phyloP scores from a whole-genome alignment of 2,113 vertebrate genomes.

The Zootoca vivipara region DNA sequence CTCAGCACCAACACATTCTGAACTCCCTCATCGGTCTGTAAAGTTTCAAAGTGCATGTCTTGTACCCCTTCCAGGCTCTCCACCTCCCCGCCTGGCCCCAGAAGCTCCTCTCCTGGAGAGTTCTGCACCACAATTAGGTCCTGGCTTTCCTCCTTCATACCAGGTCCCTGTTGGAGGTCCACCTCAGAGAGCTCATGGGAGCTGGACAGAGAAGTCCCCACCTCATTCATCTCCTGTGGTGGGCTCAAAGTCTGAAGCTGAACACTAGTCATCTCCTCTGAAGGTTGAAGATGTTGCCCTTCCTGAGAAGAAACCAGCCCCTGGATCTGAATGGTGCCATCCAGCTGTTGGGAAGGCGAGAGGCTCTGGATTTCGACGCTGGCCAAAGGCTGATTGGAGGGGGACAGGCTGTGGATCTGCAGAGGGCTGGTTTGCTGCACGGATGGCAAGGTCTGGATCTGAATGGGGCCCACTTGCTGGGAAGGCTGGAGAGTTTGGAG shows the following conservation, averaged over 20 bases:
- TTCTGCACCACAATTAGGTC: conserved; percentile 46
- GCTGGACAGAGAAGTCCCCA: conserved; percentile 8
- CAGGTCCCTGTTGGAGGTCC: conserved; percentile 14
- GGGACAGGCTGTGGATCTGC: conserved; percentile 56
- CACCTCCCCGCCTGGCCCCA: conserved; percentile 25
- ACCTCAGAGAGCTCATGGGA: conserved; percentile 29
- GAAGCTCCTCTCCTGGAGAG: conserved; percentile 42
- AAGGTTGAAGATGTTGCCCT: conserved; percentile 26
- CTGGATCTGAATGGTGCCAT: conserved; percentile 28
- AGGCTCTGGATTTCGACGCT: conserved; percentile 52
- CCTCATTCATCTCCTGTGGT: conserved; percentile 17
- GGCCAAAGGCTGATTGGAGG: conserved; percentile 24
- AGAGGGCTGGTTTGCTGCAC: conserved; percentile 27
- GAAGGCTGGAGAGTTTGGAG: conserved; percentile 68
- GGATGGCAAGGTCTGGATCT: conserved; percentile 45
- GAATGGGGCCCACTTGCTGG: conserved; percentile 48
- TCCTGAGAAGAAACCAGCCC: conserved; percentile 37
- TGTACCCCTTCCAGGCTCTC: conserved; percentile 60
- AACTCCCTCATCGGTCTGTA: conserved; percentile 61
- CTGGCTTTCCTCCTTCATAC: conserved; percentile 21
- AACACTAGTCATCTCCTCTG: conserved; percentile 37
- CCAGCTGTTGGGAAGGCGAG: conserved; percentile 37
- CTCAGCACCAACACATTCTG: conserved; percentile 70
- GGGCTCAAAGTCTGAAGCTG: conserved; percentile 37
- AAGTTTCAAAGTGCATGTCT: conserved; percentile 63